A percentile compares a stretch with the other conserved stretches of the same genome.
These are phyloP conservation scores for Kryptolebias ocellatus DNA, from an alignment of 2,797 vertebrate genomes.

Conservation along the genomic window DNA sequence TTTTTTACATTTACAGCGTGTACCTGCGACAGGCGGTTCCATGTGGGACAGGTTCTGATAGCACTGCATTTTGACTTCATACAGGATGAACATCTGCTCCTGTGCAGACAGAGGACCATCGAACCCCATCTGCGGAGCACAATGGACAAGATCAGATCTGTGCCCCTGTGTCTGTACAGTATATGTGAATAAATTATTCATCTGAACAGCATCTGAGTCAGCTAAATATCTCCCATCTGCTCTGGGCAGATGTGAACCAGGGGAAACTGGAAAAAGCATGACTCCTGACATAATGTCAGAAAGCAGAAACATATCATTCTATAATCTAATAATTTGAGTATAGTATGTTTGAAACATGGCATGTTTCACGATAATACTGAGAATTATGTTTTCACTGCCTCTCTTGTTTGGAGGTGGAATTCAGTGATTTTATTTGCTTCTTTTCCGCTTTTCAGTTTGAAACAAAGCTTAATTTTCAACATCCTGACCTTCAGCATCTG, in stretches of 20 bases:
- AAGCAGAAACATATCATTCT: neutral
- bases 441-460: no score
- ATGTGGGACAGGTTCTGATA: slow-evolving; percentile 85
- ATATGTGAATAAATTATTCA: neutral
- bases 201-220: neutral
- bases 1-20: neutral
- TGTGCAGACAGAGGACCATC: slow-evolving; percentile 85
- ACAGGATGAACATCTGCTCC: slow-evolving; percentile 89
- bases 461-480: neutral
- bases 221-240: neutral
- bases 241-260: neutral
- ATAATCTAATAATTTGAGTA: neutral
- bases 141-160: slow-evolving; percentile 35
- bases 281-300: neutral
- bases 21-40: slow-evolving; percentile 76
- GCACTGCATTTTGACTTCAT: slow-evolving; percentile 87
- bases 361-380: neutral
- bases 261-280: neutral
- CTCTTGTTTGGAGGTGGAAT: neutral
- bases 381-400: neutral
- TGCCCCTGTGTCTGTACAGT: neutral
- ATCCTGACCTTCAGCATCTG: neutral
- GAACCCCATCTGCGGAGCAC: slow-evolving; percentile 77
- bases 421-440: no score
- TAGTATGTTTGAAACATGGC: no score